Base-by-base conservation (phyloP, 2,797 vertebrate species). In the Enteromius thamalakanensis region DNA sequence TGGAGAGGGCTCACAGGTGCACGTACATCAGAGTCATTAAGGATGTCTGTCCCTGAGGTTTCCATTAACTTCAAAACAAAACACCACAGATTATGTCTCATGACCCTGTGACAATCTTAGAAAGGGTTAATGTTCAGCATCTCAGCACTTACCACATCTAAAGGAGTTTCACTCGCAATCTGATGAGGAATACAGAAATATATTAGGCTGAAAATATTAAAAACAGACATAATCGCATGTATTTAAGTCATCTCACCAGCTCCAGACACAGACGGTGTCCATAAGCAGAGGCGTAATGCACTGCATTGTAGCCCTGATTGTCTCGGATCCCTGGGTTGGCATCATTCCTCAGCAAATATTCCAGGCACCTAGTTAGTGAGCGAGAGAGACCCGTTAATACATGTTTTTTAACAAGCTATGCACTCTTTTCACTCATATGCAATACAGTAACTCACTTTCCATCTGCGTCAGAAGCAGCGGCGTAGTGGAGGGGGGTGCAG, bases 81-180 rank as follows among this genome's bases (percentile, higher is more conserved):
- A 53, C 6, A 76, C 21, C 49, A 29, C 6, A 67, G 6, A 42
- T n/a, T 53, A 53, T n/a, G 10, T 21, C 6, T 40, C 45, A 76
- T 58, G 34, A 55, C 17, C 26, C 40, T n/a, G 23, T n/a, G 26
- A 47, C 5, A 2, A 42, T 6, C 3, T 47, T 71, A 60, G 9
- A 64, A 67, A 12, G 12, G 12, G 26, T 64, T 72, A 15, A 42
- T 49, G 12, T 69, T 47, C 26, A 23, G 4, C 7, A 21, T 34
- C 26, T 37, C 17, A 49, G 49, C 47, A 96, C 98, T 97, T 94
- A 99, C 98, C 94, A 98, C 98, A 95, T 99, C 97, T 90, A 99
- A 93, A 87, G 98, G 98, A 0, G 98, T 99, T 96, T 99, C 98
- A 86, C 96, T 97, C 86, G 98, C 97, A 94, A 99, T 99, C 98